Evolutionary conservation across 2,797 vertebrate genomes (phyloP), one percentile per base, ranked within the genome.

Genomic region (Tragelaphus eurycerus): DNA sequence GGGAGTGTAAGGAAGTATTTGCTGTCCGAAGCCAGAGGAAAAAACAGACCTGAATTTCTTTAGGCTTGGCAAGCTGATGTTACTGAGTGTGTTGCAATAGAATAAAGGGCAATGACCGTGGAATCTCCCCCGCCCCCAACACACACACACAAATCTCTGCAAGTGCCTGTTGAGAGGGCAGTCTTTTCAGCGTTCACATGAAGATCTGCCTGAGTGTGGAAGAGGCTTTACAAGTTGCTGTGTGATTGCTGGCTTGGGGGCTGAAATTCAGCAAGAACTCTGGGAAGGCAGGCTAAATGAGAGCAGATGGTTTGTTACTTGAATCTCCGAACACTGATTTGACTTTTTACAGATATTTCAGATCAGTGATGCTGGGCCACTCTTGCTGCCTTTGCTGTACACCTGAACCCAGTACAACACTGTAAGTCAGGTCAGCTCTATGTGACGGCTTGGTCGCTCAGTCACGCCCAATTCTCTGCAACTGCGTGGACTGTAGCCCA

Each of bases 1-100:
- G 34, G 99, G 99, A 99, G 99, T 98, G 99, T 99, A 95, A 98
- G 99, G 98, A 99, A 99, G 98, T 99, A 99, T 98, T 99, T 99
- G 97, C 98, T 99, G 98, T 99, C 99, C 74, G 99, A 99, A 99
- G 99, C 99, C 55, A 99, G 98, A 98, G 99, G 99, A 97, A 99
- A 99, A 98, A 99, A 99, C 95, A 99, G 98, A 86, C 98, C 99
- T 0, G 98, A 99, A 91, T 99, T 99, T 98, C 99, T 99, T 98
- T 99, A 99, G 98, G 99, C 99, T 91, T 99, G 99, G 99, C 99
- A 99, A 98, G 99, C 99, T 92, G 99, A 99, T 96, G 99, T 17
- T 23, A 46, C 0, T 1, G 15, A 57, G 52, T 4, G 10, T 1
- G 13, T 14, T 27, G 29, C 52, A 7, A 2, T 52, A 19, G 29